Conservation (phyloP, 2,888 invertebrate genomes). For the Alviniconcha strummeri region DNA sequence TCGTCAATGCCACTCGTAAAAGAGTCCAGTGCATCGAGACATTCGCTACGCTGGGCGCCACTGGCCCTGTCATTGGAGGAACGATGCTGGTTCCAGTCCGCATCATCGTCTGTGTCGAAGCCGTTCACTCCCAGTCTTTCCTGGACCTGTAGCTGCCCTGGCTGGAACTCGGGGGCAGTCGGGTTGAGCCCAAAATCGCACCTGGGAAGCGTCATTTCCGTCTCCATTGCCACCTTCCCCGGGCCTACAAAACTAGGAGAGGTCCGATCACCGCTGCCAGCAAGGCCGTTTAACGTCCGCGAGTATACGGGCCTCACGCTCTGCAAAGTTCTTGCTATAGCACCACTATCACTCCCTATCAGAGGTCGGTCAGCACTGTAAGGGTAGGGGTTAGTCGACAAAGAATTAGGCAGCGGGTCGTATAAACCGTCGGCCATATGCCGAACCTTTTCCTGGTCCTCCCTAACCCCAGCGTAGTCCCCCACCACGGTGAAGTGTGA, state of each 20-base stretch:
- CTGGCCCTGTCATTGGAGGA: neutral
- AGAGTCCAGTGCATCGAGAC: neutral
- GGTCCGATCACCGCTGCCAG: too few relatives aligned
- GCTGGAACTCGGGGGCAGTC: conserved; percentile 32
- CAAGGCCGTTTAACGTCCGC: too few relatives aligned
- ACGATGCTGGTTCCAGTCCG: neutral
- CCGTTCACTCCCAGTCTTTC: neutral
- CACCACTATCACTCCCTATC: neutral
- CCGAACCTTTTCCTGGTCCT: conserved; percentile 45
- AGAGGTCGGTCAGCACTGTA: neutral
- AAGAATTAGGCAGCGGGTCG: neutral
- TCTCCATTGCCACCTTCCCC: neutral
- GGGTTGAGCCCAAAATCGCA: conserved; percentile 22
- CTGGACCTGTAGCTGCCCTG: neutral
- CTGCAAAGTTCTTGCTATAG: too few relatives aligned
- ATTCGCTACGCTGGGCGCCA: neutral
- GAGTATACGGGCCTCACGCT: too few relatives aligned
- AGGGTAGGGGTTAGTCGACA: neutral
- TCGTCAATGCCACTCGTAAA: conserved; percentile 1
- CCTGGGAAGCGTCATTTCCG: conserved; percentile 10
- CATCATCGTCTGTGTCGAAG: neutral
- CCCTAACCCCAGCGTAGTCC: conserved; percentile 51
- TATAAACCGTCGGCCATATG: conserved; percentile 42
- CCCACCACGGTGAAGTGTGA: conserved; percentile 57
- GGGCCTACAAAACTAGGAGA: too few relatives aligned